Conservation (phyloP, 2,797 vertebrate species). For the Chaunax sp. region DNA sequence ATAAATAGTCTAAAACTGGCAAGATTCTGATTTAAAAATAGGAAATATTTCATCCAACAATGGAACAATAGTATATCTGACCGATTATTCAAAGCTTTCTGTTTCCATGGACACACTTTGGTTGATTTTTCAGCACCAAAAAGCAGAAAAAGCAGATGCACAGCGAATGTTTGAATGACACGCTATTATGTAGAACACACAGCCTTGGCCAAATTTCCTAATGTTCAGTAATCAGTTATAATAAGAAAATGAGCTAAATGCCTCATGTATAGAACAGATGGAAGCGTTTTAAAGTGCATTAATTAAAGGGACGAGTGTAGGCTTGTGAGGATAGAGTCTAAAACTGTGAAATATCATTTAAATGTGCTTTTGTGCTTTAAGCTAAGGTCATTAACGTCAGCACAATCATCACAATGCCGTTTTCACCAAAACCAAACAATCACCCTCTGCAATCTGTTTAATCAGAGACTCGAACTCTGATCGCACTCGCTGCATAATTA, state of each 20-base stretch:
- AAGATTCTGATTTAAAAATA: no score
- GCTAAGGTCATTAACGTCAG: slow-evolving; percentile 17
- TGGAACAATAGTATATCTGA: neutral
- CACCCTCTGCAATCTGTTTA: slow-evolving; percentile 17
- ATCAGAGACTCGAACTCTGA: slow-evolving; percentile 31
- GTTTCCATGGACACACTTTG: neutral
- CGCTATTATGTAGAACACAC: slow-evolving; percentile 32
- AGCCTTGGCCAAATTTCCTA: slow-evolving; percentile 39
- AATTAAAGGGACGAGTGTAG: slow-evolving; percentile 25
- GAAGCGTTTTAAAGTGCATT: slow-evolving; percentile 36
- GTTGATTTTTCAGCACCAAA: slow-evolving; percentile 14
- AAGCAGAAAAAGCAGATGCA: slow-evolving; percentile 26
- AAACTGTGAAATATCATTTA: slow-evolving; percentile 40
- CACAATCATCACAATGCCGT: neutral
- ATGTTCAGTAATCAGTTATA: slow-evolving; percentile 47
- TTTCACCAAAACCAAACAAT: slow-evolving; percentile 19
- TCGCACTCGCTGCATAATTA: slow-evolving; percentile 46
- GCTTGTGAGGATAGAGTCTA: slow-evolving; percentile 11
- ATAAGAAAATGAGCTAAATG: slow-evolving; percentile 57
- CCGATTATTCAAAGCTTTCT: neutral
- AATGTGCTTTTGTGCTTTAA: slow-evolving; percentile 9
- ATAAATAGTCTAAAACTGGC: no score
- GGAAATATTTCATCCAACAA: no score
- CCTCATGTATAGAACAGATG: slow-evolving; percentile 54
- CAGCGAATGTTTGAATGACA: slow-evolving; percentile 43